Evolutionary conservation across 92 coral and sea anemone genomes (phyloP).

Genomic region (Micromussa lordhowensis): DNA sequence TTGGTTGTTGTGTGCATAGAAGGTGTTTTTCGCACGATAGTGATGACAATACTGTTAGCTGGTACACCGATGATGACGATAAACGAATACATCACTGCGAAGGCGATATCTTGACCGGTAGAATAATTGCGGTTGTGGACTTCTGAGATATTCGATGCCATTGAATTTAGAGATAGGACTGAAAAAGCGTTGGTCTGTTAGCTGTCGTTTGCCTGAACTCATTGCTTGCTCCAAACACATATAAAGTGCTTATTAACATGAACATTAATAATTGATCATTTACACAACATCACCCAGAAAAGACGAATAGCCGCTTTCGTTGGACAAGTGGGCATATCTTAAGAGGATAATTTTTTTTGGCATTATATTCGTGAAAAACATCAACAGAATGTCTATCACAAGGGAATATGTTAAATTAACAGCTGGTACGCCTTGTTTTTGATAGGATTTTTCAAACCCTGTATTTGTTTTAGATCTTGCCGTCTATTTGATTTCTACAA

Average conservation of each 20-base stretch:
- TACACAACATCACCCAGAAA: neutral
- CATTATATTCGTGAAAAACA: neutral
- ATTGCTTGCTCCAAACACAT: neutral
- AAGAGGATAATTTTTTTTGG: neutral
- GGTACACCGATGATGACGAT: conserved; percentile 31
- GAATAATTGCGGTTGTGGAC: neutral
- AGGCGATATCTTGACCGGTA: conserved; percentile 17
- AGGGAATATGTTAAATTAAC: neutral
- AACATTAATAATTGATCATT: neutral
- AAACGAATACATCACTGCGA: conserved; percentile 28
- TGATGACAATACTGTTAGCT: conserved; percentile 21
- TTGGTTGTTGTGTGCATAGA: conserved; percentile 51
- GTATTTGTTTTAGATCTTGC: neutral
- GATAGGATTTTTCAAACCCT: neutral
- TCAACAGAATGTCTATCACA: neutral
- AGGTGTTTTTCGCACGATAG: conserved; percentile 42
- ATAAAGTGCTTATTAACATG: neutral
- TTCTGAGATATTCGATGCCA: conserved; percentile 12
- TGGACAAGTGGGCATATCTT: neutral
- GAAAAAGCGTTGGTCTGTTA: neutral
- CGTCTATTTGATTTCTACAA: neutral
- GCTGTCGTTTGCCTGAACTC: neutral
- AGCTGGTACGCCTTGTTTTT: neutral
- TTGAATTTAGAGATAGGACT: neutral
- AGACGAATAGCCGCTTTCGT: neutral